phyloP scores from a whole-genome alignment of 2,888 invertebrate species.

The Frankliniella intonsa region DNA sequence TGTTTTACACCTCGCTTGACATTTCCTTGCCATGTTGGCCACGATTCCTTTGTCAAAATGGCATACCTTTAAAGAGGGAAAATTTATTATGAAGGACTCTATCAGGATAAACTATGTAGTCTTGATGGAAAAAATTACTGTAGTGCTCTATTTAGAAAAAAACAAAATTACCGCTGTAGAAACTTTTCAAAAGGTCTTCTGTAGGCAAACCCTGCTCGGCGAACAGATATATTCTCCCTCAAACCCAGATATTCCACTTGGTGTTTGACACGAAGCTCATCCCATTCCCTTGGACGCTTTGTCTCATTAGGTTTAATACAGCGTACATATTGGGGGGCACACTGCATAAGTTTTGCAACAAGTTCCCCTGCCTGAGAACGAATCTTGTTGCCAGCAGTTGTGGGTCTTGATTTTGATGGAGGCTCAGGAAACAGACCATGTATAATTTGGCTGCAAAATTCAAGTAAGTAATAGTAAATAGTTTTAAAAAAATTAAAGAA shows the following conservation, averaged over 20 bases:
- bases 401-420: conserved; percentile 50
- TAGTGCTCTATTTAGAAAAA: background rate
- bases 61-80: conserved; percentile 52
- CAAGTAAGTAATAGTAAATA: conserved; percentile 1
- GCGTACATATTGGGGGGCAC: conserved; percentile 64
- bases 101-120: background rate
- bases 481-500: background rate
- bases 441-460: conserved; percentile 52
- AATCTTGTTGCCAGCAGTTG: conserved; percentile 63
- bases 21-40: conserved; percentile 56
- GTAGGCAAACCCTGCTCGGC: conserved; percentile 65
- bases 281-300: conserved; percentile 61
- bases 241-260: conserved; percentile 62
- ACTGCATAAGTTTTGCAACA: conserved; percentile 60
- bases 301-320: conserved; percentile 69
- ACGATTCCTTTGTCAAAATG: conserved; percentile 59
- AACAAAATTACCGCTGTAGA: conserved; percentile 48
- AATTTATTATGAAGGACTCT: conserved; percentile 22
- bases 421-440: conserved; percentile 56
- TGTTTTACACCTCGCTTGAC: conserved; percentile 53
- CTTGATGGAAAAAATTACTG: background rate
- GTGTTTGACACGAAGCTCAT: conserved; percentile 59
- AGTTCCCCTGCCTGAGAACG: conserved; percentile 61
- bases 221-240: conserved; percentile 62
- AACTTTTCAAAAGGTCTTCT: conserved; percentile 58